Evolutionary conservation across 2,113 vertebrate species (phyloP), one percentile per base, ranked within the genome.

Genomic region (Blennius ocellaris): DNA sequence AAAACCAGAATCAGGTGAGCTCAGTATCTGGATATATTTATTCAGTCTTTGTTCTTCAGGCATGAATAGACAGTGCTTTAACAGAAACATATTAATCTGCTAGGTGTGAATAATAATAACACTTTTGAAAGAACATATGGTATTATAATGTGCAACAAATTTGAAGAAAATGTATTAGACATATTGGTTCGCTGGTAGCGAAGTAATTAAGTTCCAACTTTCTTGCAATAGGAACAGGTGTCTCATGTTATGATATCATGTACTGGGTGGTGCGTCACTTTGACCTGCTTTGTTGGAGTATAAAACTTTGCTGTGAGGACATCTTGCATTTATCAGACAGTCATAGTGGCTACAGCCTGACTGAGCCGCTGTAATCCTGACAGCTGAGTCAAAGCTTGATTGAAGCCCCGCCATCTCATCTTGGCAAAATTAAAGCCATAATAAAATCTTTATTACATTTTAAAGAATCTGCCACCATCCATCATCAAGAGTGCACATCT

Each of bases 261-360:
- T 75, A 76, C 71, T 59, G 75, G 73, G 69, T 78, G 61, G 45
- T 78, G 67, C 49, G 82, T 90, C 83, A 83, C 81, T 78, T 72
- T 88, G 61, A 87, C 62, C 78, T 68, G 51, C 78, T 68, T 47
- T 48, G 78, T 77, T 17, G 60, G 67, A 70, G 61, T 66, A 71
- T 82, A 72, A 85, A 81, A 69, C 49, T 74, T 87, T 75, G 78
- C 60, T 60, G 65, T 50, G 49, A 10, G 38, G 36, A 71, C 71
- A 73, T 74, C 82, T 80, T 65, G 50, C 69, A 74, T 82, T 81
- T 81, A 56, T 81, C 83, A 81, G 62, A 36, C 15, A 43, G 56
- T 85, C 80, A 71, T 70, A 74, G 48, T 43, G 38, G n/a, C 69
- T 80, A 17, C 70, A 41, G 59, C 12, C 54, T 51, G 60, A 45